Conservation (phyloP, 2,888 invertebrate species). For the Aethes cnicana region DNA sequence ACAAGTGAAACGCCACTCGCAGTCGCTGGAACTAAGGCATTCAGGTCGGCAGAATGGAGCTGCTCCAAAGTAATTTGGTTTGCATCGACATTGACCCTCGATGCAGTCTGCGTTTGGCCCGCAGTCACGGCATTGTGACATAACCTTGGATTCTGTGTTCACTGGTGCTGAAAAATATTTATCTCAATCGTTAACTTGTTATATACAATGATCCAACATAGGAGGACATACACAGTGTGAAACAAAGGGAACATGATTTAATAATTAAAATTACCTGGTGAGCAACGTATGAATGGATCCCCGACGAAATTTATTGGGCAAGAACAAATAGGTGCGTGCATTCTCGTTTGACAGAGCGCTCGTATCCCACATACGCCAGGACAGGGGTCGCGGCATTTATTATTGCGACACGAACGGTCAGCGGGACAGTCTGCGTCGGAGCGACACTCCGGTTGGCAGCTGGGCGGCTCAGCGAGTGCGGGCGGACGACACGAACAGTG, state of each 20-base stretch:
- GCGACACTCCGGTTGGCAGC: conserved; percentile 89
- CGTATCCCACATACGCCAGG: conserved; percentile 89
- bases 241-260: neutral
- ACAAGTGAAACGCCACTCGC: conserved; percentile 86
- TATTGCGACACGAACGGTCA: conserved; percentile 84
- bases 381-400: conserved; percentile 87
- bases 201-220: too few species aligned
- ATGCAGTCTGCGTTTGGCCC: conserved; percentile 89
- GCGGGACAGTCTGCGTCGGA: conserved; percentile 86
- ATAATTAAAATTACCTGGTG: conserved; percentile 73
- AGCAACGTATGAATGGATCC: conserved; percentile 88
- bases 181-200: neutral
- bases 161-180: conserved; percentile 46
- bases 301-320: conserved; percentile 86
- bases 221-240: neutral
- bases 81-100: conserved; percentile 86
- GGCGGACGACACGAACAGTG: conserved; percentile 87
- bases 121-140: conserved; percentile 86
- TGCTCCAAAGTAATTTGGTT: conserved; percentile 85
- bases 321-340: conserved; percentile 89
- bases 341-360: conserved; percentile 87
- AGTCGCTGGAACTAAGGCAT: conserved; percentile 87
- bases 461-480: conserved; percentile 87
- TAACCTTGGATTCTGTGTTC: conserved; percentile 55
- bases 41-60: conserved; percentile 89